These are phyloP conservation scores for Sipha maydis DNA, from an alignment of 2,888 invertebrate species.

Conservation along the genomic window DNA sequence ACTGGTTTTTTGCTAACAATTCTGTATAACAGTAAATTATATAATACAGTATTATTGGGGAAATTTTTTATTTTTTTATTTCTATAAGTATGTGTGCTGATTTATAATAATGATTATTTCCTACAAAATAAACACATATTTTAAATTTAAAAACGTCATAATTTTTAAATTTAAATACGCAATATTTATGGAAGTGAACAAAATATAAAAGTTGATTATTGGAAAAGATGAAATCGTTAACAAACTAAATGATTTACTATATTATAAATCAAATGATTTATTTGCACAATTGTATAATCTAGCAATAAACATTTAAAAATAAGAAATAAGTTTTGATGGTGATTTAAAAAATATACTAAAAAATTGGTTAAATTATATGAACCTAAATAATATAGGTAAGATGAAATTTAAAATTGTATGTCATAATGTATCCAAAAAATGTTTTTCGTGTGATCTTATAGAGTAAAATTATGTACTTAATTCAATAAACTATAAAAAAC, in stretches of 20 bases:
- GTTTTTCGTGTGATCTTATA: slow-evolving; percentile 8
- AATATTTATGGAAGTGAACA: background rate
- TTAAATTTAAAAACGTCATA: background rate
- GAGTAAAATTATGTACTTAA: slow-evolving; percentile 8
- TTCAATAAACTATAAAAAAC: slow-evolving; percentile 25
- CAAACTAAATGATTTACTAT: background rate
- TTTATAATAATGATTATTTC: background rate
- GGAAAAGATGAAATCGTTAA: background rate
- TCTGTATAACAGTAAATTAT: slow-evolving; percentile 2
- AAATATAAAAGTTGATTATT: background rate
- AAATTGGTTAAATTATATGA: background rate
- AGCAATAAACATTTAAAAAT: background rate
- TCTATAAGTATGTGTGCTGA: background rate
- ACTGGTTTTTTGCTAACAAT: background rate
- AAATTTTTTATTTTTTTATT: background rate
- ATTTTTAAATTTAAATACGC: background rate
- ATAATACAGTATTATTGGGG: background rate
- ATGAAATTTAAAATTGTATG: background rate
- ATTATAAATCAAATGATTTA: background rate
- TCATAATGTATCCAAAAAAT: slow-evolving; percentile 14
- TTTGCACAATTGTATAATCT: background rate
- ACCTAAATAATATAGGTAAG: background rate
- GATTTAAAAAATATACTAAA: background rate
- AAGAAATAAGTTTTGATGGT: background rate
- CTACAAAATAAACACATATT: background rate